phyloP scores from a whole-genome alignment of 2,797 vertebrate genomes.

The Lagodon rhomboides region DNA sequence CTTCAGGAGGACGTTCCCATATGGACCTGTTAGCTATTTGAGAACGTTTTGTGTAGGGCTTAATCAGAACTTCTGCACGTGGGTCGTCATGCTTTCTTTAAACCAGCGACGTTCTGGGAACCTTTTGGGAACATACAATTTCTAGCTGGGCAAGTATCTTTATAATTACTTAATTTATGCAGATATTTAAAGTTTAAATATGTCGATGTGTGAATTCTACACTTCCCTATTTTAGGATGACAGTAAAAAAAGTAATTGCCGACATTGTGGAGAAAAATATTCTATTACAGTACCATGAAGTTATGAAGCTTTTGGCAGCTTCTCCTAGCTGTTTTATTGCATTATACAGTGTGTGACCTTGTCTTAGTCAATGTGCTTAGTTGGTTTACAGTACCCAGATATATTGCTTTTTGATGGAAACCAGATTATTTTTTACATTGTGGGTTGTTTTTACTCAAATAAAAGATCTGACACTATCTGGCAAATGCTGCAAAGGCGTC shows the following conservation, averaged over 20 bases:
- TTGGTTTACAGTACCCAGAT: constrained; percentile 26
- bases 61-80: too few relatives aligned
- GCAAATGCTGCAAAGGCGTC: too few relatives aligned
- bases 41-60: too few relatives aligned
- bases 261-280: constrained; percentile 18
- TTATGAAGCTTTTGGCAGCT: background rate
- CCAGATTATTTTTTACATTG: too few relatives aligned
- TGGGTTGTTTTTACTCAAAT: background rate
- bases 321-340: constrained; percentile 26
- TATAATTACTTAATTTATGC: background rate
- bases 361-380: background rate
- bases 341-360: constrained; percentile 28
- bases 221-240: too few relatives aligned
- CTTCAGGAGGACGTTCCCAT: too few relatives aligned
- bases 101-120: too few relatives aligned
- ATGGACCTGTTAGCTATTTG: too few relatives aligned
- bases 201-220: background rate
- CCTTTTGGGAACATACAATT: too few relatives aligned
- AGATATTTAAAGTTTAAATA: background rate
- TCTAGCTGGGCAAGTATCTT: background rate
- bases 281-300: background rate
- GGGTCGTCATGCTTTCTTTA: too few relatives aligned
- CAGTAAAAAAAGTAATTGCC: background rate
- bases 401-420: constrained; percentile 7
- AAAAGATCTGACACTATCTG: background rate